Evolutionary conservation across 2,113 vertebrate species (phyloP).

Genomic region (Puma concolor): DNA sequence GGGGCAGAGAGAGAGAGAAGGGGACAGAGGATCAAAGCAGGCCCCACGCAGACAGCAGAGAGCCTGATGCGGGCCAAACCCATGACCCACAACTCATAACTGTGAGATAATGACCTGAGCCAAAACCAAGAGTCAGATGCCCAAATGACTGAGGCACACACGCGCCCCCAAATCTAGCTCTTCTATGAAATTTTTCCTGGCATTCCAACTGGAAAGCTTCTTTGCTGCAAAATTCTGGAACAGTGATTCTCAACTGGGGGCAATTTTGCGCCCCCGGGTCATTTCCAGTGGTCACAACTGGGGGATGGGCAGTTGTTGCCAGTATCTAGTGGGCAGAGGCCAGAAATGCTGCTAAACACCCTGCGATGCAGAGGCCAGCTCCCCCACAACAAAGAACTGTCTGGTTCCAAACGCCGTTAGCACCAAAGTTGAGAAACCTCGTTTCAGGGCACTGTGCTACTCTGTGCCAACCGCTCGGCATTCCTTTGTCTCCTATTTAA

Average conservation of each 20-base stretch:
- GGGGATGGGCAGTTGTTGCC: neutral
- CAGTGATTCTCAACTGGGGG: neutral
- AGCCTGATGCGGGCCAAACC: no score
- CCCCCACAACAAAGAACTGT: neutral
- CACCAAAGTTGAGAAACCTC: neutral
- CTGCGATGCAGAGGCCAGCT: neutral
- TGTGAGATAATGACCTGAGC: no score
- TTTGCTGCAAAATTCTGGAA: neutral
- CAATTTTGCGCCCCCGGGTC: neutral
- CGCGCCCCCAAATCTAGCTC: neutral
- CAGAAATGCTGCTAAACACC: neutral
- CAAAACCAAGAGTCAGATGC: no score
- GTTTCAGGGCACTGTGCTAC: neutral
- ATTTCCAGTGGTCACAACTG: neutral
- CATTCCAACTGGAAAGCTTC: neutral
- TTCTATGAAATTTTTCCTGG: neutral
- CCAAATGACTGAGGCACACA: no score
- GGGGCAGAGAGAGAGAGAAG: no score
- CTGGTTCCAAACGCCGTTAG: neutral
- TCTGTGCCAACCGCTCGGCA: neutral
- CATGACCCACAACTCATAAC: no score
- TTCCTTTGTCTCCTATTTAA: neutral
- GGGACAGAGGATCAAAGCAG: no score
- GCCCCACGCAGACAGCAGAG: no score
- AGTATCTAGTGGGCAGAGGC: neutral